Base-by-base conservation (phyloP, 2,888 invertebrate species). In the Phanerotoma sp. region DNA sequence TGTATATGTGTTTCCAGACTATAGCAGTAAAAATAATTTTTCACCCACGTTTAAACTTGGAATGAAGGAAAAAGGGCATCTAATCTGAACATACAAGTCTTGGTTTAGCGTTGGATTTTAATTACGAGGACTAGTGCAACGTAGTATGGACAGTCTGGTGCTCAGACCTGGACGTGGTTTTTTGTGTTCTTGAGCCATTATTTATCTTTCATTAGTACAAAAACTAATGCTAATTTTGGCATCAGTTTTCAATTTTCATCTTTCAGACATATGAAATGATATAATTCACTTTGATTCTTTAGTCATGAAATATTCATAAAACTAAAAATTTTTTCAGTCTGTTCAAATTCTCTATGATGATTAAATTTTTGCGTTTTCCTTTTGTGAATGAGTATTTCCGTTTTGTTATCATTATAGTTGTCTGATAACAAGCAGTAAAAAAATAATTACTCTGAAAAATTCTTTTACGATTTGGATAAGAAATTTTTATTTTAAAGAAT, bases 91-190 rank as follows among this genome's bases (percentile, higher is more conserved):
- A 62, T 62, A 62, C 64, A 66, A 71, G 71, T 70, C 72, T 62
- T 73, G 74, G 72, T 73, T 73, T 73, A 74, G 71, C 65, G 61
- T 62, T 65, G 74, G 71, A 74, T 71, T 71, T 74, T 73, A 73
- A 74, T 73, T 74, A 71, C 68, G 62, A 71, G 73, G 74, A 72
- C 71, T 69, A 71, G 67, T 28, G 16, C 13, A 33, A 13, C n/a
- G 20, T 18, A 32, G 32, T 22, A 11, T 21, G 32, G 33, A 33
- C 21, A 33, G n/a, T 33, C 18, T 20, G 13, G 16, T 30, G n/a
- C 9, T 41, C 22, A n/a, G 41, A 41, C 22, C 22, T 41, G n/a
- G n/a, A n/a, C n/a, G n/a, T n/a, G n/a, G n/a, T n/a, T n/a, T n/a
- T 21, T 22, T 41, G 7, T 6, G n/a, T 13, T 22, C 21, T 22